Evolutionary conservation across 2,888 invertebrate genomes (phyloP).

Genomic region (Tachystola acroxantha): DNA sequence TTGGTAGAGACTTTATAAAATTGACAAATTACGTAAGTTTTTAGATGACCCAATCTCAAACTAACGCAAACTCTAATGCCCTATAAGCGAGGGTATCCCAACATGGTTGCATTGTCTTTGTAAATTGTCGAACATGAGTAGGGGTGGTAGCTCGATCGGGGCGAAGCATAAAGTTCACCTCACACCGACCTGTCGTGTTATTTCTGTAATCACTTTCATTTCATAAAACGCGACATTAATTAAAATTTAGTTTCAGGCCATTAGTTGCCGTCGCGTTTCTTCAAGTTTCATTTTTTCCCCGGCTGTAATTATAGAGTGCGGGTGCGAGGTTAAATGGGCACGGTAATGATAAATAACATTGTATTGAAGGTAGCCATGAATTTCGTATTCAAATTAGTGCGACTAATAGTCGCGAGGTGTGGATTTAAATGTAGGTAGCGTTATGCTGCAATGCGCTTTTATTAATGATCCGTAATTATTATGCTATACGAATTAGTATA

Average conservation of each 20-base stretch:
- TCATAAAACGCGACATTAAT: constrained; percentile 77
- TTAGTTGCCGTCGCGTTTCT: constrained; percentile 75
- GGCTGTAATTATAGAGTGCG: constrained; percentile 66
- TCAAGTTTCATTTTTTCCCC: constrained; percentile 68
- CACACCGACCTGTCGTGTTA: constrained; percentile 67
- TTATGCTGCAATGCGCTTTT: constrained; percentile 49
- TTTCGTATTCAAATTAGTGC: constrained; percentile 75
- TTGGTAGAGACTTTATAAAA: too few species aligned
- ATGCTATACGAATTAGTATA: constrained; percentile 18
- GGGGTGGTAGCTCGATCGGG: constrained; percentile 26
- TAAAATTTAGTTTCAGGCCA: constrained; percentile 79
- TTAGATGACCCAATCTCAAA: too few species aligned
- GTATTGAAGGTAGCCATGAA: constrained; percentile 68
- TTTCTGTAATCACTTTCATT: constrained; percentile 76
- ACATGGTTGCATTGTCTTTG: too few species aligned
- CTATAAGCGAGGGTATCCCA: too few species aligned
- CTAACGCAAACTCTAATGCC: too few species aligned
- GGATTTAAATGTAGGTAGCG: constrained; percentile 52
- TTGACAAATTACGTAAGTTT: too few species aligned
- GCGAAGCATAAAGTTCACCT: constrained; percentile 28
- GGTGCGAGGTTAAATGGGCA: constrained; percentile 72
- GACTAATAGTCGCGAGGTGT: constrained; percentile 63
- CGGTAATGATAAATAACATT: constrained; percentile 74
- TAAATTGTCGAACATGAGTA: constrained; percentile 62
- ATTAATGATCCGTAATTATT: constrained; percentile 43